Conservation (phyloP, 2,888 invertebrate species). For the Leptinotarsa peninsularis region DNA sequence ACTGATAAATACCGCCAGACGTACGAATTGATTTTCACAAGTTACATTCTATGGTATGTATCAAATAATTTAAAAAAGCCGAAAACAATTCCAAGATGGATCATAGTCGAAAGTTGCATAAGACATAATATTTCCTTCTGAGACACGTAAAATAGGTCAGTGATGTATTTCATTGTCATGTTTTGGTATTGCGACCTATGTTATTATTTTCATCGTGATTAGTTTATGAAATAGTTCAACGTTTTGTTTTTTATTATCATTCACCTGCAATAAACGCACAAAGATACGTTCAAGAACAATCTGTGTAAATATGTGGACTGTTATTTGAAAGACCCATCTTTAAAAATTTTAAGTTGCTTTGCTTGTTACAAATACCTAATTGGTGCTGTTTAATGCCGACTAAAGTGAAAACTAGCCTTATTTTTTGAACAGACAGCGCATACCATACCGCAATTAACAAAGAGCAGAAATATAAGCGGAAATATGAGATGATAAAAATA, state of each 20-base stretch:
- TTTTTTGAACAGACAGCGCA: no score
- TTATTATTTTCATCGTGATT: slow-evolving; percentile 14
- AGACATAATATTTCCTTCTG: background rate
- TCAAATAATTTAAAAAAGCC: background rate
- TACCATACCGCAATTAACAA: no score
- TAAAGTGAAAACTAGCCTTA: no score
- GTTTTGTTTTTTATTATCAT: slow-evolving; percentile 12
- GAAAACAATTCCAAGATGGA: background rate
- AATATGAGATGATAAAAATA: no score
- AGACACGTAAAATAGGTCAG: slow-evolving; percentile 5
- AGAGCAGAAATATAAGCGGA: no score
- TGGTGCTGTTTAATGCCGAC: no score
- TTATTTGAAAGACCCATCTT: no score
- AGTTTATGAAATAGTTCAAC: background rate
- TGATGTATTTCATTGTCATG: slow-evolving; percentile 2
- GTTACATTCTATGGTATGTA: no score
- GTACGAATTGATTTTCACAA: no score
- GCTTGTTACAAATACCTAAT: no score
- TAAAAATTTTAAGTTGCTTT: no score
- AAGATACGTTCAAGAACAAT: background rate
- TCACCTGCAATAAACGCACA: background rate
- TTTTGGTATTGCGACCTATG: background rate
- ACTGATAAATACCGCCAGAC: no score
- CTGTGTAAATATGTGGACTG: background rate
- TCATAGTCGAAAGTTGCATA: background rate